Evolutionary conservation across 2,797 vertebrate genomes (phyloP).

Genomic region (Scolopax rusticola): DNA sequence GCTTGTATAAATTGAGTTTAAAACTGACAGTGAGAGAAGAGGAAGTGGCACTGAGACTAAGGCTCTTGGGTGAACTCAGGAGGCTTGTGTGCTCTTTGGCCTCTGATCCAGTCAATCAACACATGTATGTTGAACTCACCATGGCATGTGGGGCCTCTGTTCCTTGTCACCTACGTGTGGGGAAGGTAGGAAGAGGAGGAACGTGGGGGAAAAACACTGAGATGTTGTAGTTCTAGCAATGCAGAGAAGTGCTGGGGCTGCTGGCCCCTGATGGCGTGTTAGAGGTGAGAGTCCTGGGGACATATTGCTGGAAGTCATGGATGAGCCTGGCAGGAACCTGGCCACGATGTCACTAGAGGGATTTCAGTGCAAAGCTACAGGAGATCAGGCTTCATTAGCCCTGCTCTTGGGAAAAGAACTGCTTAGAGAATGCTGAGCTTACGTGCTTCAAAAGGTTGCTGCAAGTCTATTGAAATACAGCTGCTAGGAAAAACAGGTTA

Average conservation of each 20-base stretch:
- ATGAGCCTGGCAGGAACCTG: not conserved
- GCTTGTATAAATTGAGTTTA: not conserved
- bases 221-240: fast-evolving
- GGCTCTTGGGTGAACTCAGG: not conserved
- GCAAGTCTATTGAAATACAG: not conserved
- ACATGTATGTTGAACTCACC: fast-evolving
- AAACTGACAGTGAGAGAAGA: not conserved
- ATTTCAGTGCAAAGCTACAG: not conserved
- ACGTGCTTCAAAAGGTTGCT: not conserved
- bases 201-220: not conserved
- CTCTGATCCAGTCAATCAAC: fast-evolving
- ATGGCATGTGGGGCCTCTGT: not conserved
- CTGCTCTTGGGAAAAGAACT: not conserved
- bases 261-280: not conserved
- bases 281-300: not conserved
- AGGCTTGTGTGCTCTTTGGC: not conserved
- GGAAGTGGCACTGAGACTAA: not conserved
- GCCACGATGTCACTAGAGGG: not conserved
- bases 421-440: not conserved
- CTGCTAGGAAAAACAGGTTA: not conserved
- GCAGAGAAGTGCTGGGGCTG: not conserved
- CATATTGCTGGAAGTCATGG: not conserved
- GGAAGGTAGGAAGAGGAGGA: not conserved
- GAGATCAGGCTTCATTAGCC: not conserved
- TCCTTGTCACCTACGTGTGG: not conserved